These are phyloP conservation scores for Watsonalla binaria DNA, from an alignment of 2,888 invertebrate species.

Conservation along the genomic window DNA sequence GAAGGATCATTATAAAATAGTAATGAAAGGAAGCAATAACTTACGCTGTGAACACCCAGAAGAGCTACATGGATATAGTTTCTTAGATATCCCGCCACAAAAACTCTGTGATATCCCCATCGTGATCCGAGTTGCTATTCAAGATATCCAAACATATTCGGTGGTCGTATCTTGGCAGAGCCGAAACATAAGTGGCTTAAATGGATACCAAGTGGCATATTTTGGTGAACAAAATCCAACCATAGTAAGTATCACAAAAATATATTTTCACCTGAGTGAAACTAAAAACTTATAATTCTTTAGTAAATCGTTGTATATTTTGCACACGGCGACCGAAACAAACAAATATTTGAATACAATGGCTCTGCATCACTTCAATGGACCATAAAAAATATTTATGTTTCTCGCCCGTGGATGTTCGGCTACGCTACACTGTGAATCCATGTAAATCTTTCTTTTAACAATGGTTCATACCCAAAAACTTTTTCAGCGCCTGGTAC, in stretches of 20 bases:
- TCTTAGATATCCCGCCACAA: constrained; percentile 88
- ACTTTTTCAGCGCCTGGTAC: constrained; percentile 30
- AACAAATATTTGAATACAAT: constrained; percentile 75
- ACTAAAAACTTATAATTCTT: constrained; percentile 41
- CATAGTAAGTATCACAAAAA: constrained; percentile 68
- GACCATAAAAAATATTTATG: constrained; percentile 78
- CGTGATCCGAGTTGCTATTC: constrained; percentile 89
- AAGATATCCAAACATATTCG: constrained; percentile 92
- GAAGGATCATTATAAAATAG: constrained; percentile 89
- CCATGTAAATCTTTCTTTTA: constrained; percentile 65
- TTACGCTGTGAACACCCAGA: constrained; percentile 91
- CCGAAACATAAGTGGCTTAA: constrained; percentile 90
- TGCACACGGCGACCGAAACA: constrained; percentile 58
- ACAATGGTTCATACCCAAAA: constrained; percentile 44
- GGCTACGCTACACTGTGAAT: constrained; percentile 56
- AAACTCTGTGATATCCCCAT: constrained; percentile 91
- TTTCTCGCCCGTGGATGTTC: constrained; percentile 63
- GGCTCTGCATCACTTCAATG: constrained; percentile 76
- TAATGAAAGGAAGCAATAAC: constrained; percentile 78
- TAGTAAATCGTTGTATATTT: constrained; percentile 46
- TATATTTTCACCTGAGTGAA: constrained; percentile 27
- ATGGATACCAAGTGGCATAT: constrained; percentile 91
- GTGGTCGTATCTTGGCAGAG: constrained; percentile 94
- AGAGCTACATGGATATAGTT: constrained; percentile 85
- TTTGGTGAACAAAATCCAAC: constrained; percentile 78